phyloP scores from a whole-genome alignment of 2,888 invertebrate species.

The Cerastis rubricosa region DNA sequence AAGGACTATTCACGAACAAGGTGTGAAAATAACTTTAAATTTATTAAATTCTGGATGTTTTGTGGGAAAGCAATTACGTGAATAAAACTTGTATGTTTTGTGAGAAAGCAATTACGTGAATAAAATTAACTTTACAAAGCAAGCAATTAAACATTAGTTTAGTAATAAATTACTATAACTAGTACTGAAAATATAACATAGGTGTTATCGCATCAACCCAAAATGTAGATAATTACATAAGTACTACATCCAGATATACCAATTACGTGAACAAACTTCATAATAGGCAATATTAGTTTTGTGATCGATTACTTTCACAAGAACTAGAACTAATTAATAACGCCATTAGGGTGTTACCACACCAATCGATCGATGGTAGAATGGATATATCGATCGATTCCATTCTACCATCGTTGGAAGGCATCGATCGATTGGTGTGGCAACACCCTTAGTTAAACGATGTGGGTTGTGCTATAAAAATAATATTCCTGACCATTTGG shows the following conservation, averaged over 20 bases:
- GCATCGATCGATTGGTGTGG: no score
- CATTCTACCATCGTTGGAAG: no score
- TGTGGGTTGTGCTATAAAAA: neutral
- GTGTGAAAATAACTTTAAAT: neutral
- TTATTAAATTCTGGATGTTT: no score
- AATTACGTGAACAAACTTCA: constrained; percentile 8
- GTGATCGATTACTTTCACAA: neutral
- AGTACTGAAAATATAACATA: neutral
- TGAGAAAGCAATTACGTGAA: neutral
- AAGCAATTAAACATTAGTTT: neutral
- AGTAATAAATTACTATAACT: neutral
- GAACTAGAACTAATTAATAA: neutral
- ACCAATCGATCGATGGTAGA: no score
- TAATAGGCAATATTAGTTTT: neutral
- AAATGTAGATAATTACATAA: neutral
- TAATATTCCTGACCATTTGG: neutral
- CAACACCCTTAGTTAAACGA: neutral
- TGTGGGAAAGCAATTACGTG: no score
- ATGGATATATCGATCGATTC: no score
- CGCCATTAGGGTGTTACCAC: no score
- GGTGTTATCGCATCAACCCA: neutral
- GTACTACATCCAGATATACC: neutral
- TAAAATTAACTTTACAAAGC: neutral
- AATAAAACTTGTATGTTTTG: neutral
- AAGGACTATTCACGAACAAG: neutral